Percentiles rank a stretch among this genome's conserved stretches.
Conservation (phyloP, 2,888 invertebrate species). For the Gibbula magus region DNA sequence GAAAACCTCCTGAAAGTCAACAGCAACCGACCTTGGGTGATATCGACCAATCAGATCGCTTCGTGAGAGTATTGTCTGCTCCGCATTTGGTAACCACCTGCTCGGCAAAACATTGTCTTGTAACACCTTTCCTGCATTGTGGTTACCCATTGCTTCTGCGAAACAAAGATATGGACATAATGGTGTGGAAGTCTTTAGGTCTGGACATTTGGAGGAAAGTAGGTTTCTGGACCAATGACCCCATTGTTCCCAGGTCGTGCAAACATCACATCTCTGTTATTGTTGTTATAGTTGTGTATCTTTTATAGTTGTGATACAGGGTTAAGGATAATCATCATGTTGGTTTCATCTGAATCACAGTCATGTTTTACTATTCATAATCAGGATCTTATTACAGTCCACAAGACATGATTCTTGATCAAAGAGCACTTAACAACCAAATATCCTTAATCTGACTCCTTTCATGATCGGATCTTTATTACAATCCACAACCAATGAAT, state of each 20-base stretch:
- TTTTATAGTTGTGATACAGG: too few relatives aligned
- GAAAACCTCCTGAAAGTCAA: background rate
- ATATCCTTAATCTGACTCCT: too few relatives aligned
- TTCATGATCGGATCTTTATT: too few relatives aligned
- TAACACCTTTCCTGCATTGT: background rate
- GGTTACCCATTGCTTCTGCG: background rate
- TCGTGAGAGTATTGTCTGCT: background rate
- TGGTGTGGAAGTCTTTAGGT: slow-evolving; percentile 3
- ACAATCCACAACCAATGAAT: too few relatives aligned
- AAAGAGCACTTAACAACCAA: too few relatives aligned
- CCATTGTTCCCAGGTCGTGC: background rate
- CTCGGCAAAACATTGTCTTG: background rate
- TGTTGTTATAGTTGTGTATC: too few relatives aligned
- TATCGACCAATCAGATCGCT: background rate
- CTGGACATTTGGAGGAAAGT: background rate
- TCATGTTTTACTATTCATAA: too few relatives aligned
- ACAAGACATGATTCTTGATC: too few relatives aligned
- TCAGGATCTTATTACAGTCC: too few relatives aligned
- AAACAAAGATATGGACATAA: background rate
- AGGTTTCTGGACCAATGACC: background rate
- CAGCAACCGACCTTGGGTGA: background rate
- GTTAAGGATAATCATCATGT: too few relatives aligned
- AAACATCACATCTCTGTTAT: too few relatives aligned
- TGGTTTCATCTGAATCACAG: too few relatives aligned
- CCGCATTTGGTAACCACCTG: background rate